phyloP scores from a whole-genome alignment of 2,113 vertebrate genomes.

The Mirza zaza region DNA sequence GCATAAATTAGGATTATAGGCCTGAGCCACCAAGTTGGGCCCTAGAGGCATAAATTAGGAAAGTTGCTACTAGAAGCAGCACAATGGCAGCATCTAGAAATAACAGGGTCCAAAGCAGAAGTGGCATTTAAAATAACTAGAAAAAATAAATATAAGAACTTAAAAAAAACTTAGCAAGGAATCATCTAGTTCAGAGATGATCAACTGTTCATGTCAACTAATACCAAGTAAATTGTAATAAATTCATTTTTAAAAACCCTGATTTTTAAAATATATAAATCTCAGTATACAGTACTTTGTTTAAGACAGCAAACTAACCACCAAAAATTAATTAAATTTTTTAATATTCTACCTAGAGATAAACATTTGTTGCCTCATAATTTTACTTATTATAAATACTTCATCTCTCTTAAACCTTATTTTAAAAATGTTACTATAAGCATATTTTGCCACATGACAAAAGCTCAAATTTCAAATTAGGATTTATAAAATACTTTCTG shows the following conservation, averaged over 20 bases:
- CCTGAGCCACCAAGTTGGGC: too few species aligned
- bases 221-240: slow-evolving; percentile 2
- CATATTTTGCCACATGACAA: slow-evolving; percentile 19
- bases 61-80: slow-evolving; percentile 33
- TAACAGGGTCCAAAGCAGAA: background rate
- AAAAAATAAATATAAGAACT: background rate
- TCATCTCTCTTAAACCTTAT: background rate
- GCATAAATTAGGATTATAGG: background rate
- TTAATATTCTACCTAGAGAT: background rate
- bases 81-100: slow-evolving; percentile 16
- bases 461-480: slow-evolving; percentile 26
- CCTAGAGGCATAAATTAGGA: background rate
- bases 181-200: background rate
- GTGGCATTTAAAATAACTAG: background rate
- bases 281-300: background rate
- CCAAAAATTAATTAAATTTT: slow-evolving; percentile 28
- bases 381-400: slow-evolving; percentile 32
- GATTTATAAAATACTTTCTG: background rate
- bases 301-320: slow-evolving; percentile 35
- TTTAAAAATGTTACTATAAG: background rate
- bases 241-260: background rate
- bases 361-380: slow-evolving; percentile 5
- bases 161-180: background rate
- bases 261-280: slow-evolving; percentile 22
- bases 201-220: background rate